Base-by-base conservation (phyloP, 1,140 invertebrate species). In the Sinonovacula constricta region DNA sequence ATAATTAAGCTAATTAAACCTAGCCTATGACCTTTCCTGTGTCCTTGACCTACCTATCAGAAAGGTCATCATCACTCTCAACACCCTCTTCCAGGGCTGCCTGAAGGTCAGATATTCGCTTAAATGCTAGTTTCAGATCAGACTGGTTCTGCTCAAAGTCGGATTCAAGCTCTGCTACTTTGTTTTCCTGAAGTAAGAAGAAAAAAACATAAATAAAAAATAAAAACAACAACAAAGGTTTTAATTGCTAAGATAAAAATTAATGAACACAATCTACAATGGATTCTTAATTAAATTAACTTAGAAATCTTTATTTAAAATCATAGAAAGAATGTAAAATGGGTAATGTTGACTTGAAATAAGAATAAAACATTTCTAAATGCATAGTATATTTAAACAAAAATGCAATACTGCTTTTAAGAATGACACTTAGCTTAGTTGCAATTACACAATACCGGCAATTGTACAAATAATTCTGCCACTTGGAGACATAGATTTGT, bases 61-160 rank as follows among this genome's bases (percentile, higher is more conserved):
- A 81, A 1, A 87, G 75, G 49, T 88, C 85, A 69, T 88, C 88
- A 80, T 90, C 88, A 75, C 85, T 87, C 69, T 90, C 88, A 77
- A 88, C 79, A 65, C 90, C 91, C 33, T 91, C 95, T 86, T 96
- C 94, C 87, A 97, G 94, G n/a, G 95, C 95, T 83, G 94, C 93
- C 84, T 96, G 95, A 10, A 97, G 90, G 90, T 97, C 96, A 59
- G 95, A 94, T 79, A 97, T 96, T 84, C 96, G 92, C 88, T 96
- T 95, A 81, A 96, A 90, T 5, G 96, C 95, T 82, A 97, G 90
- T 68, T 95, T 93, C 28, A 97, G 92, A 91, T 97, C 96, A 62
- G 94, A 90, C 77, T 92, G 92, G 18, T 89, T 87, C 45, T 91
- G 91, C 57, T 89, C 87, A 33, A 87, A 88, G 69, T 92, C 92